Evolutionary conservation across 2,113 vertebrate genomes (phyloP).

Genomic region (Oryzias curvinotus): DNA sequence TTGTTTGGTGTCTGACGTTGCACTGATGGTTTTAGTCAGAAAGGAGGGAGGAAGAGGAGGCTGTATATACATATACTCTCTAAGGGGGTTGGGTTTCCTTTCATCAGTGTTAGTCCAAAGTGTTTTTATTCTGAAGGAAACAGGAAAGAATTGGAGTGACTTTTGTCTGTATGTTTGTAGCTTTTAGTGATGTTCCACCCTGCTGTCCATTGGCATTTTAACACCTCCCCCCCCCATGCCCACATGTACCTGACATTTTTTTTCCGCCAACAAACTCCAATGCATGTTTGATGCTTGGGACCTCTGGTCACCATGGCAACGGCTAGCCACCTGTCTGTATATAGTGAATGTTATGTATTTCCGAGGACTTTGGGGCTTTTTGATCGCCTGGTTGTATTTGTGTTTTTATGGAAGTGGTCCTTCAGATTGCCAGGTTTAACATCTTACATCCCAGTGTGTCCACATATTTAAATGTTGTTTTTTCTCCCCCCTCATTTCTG

Average conservation of each 20-base stretch:
- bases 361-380: slow-evolving; percentile 78
- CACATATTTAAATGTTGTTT: slow-evolving; percentile 2
- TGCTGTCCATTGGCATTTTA: slow-evolving; percentile 90
- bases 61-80: slow-evolving; percentile 91
- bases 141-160: slow-evolving; percentile 47
- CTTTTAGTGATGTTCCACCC: slow-evolving; percentile 85
- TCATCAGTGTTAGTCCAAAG: slow-evolving; percentile 85
- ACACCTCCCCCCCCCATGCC: slow-evolving; percentile 49
- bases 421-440: too few relatives aligned
- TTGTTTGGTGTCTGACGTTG: slow-evolving; percentile 75
- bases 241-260: slow-evolving; percentile 48
- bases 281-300: slow-evolving; percentile 94
- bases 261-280: slow-evolving; percentile 71
- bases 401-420: too few relatives aligned
- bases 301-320: slow-evolving; percentile 79
- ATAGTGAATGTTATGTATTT: slow-evolving; percentile 95
- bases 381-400: slow-evolving; percentile 37
- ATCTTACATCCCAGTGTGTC: slow-evolving; percentile 60
- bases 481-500: slow-evolving; percentile 21
- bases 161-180: slow-evolving; percentile 74
- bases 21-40: slow-evolving; percentile 80
- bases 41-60: slow-evolving; percentile 73
- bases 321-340: slow-evolving; percentile 85
- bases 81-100: slow-evolving; percentile 70
- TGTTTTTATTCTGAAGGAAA: slow-evolving; percentile 76